Evolutionary conservation across 2,888 invertebrate species (phyloP).

Genomic region (Ennomos erosarius): DNA sequence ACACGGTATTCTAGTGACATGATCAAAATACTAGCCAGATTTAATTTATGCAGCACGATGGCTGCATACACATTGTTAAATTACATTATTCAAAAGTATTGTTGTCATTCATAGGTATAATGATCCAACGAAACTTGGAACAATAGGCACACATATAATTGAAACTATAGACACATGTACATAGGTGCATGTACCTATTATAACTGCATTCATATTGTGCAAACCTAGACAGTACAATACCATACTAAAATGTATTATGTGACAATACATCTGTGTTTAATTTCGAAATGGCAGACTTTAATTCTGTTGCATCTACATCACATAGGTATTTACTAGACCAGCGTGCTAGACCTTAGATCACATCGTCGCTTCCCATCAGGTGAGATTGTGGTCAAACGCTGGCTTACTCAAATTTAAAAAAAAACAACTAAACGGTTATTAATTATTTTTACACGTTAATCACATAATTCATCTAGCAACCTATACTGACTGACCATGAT

Average conservation of each 20-base stretch:
- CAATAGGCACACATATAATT: slow-evolving; percentile 31
- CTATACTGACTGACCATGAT: too few relatives aligned
- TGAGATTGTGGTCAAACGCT: too few relatives aligned
- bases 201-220: slow-evolving; percentile 20
- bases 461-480: too few relatives aligned
- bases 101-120: slow-evolving; percentile 34
- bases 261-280: slow-evolving; percentile 2
- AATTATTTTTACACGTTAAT: too few relatives aligned
- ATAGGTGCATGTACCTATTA: background rate
- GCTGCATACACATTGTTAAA: slow-evolving; percentile 21
- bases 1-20: too few relatives aligned
- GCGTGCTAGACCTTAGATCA: too few relatives aligned
- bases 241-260: too few relatives aligned
- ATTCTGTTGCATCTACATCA: background rate
- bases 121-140: slow-evolving; percentile 36
- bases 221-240: slow-evolving; percentile 20
- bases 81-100: slow-evolving; percentile 33
- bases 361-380: too few relatives aligned
- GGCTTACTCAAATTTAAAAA: too few relatives aligned
- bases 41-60: slow-evolving; percentile 11
- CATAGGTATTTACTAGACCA: too few relatives aligned
- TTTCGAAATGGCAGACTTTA: slow-evolving; percentile 7
- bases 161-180: background rate
- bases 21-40: slow-evolving; percentile 7
- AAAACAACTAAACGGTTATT: too few relatives aligned